Conservation (phyloP, 2,113 vertebrate genomes). For the Empidonax alnorum region DNA sequence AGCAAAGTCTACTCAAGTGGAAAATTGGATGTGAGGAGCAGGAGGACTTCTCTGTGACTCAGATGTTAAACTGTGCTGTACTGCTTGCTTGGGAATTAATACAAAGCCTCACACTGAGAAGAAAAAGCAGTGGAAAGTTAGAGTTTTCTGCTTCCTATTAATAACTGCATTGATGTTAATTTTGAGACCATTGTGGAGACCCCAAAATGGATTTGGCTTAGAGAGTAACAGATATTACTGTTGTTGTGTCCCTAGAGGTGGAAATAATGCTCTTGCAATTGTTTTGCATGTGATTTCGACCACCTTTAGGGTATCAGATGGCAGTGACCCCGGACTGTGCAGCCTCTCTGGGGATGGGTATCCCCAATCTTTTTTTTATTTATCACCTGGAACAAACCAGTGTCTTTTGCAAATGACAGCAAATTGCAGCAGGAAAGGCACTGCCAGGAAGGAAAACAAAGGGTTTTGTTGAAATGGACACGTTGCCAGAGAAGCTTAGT, state of each 20-base stretch:
- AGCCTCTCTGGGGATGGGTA: neutral
- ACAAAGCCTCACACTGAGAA: neutral
- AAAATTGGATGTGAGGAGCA: conserved; percentile 62
- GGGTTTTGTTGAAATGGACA: neutral
- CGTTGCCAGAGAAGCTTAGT: too few relatives aligned
- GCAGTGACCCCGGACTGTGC: neutral
- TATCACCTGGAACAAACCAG: neutral
- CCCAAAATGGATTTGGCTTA: neutral
- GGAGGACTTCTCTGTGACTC: neutral
- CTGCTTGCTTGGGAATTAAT: neutral
- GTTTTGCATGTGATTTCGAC: neutral
- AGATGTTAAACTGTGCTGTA: neutral
- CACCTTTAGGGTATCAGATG: neutral
- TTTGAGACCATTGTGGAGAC: neutral
- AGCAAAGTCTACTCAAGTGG: conserved; percentile 37
- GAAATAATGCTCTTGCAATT: neutral
- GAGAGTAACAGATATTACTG: neutral
- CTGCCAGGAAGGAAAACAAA: neutral
- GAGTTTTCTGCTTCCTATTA: neutral
- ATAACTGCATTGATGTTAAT: neutral
- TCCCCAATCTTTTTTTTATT: neutral
- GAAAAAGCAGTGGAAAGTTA: neutral
- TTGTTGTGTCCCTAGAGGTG: neutral
- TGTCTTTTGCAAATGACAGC: rapidly evolving
- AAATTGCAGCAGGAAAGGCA: neutral